These are phyloP conservation scores for Smittia sp. DNA, from an alignment of 2,888 invertebrate genomes.

Conservation along the genomic window DNA sequence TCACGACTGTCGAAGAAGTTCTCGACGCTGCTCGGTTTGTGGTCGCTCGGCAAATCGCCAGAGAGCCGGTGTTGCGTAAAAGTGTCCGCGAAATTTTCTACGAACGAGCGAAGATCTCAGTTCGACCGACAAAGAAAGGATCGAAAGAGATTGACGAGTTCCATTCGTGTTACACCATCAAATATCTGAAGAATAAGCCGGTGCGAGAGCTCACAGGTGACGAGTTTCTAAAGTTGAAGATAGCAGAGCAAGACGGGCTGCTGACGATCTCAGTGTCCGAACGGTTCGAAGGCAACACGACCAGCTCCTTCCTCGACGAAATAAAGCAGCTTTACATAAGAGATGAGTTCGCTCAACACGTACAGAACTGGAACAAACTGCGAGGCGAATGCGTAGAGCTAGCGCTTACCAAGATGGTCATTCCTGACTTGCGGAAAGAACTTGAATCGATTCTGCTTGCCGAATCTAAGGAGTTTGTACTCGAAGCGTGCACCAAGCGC, in stretches of 20 bases:
- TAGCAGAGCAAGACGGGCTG: slow-evolving; percentile 80
- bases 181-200: slow-evolving; percentile 90
- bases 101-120: slow-evolving; percentile 80
- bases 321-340: slow-evolving; percentile 66
- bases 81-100: slow-evolving; percentile 82
- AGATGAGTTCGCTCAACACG: slow-evolving; percentile 92
- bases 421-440: slow-evolving; percentile 87
- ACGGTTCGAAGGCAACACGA: slow-evolving; percentile 74
- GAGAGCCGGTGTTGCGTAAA: slow-evolving; percentile 85
- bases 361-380: slow-evolving; percentile 93
- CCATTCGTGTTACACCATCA: slow-evolving; percentile 81
- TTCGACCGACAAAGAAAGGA: slow-evolving; percentile 85
- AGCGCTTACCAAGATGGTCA: slow-evolving; percentile 81
- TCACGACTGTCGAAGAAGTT: slow-evolving; percentile 74
- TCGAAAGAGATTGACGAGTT: slow-evolving; percentile 93
- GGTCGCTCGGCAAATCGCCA: slow-evolving; percentile 89
- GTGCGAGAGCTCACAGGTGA: slow-evolving; percentile 84
- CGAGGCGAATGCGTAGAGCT: slow-evolving; percentile 84
- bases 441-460: slow-evolving; percentile 72
- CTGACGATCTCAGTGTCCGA: slow-evolving; percentile 71
- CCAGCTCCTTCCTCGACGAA: slow-evolving; percentile 77
- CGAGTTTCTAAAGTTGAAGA: slow-evolving; percentile 78
- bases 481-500: slow-evolving; percentile 80
- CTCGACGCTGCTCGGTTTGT: slow-evolving; percentile 89
- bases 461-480: slow-evolving; percentile 84